Percentiles rank a stretch among this genome's conserved stretches.
These are phyloP conservation scores for Hypothenemus hampei DNA, from an alignment of 1,140 invertebrate species.

Conservation along the genomic window DNA sequence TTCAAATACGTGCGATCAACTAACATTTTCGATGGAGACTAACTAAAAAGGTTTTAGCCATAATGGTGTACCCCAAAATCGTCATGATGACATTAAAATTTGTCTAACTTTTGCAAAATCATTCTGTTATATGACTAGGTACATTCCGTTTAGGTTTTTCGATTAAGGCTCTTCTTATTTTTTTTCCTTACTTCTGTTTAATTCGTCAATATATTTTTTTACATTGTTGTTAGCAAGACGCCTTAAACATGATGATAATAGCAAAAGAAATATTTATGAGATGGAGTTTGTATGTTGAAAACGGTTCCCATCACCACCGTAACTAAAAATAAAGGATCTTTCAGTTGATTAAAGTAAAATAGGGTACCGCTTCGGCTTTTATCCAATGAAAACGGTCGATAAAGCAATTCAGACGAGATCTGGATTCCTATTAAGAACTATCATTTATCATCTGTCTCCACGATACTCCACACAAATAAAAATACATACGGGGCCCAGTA, in stretches of 20 bases:
- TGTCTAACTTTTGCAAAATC: constrained; percentile 23
- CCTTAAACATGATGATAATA: too few relatives aligned
- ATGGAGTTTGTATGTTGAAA: constrained; percentile 19
- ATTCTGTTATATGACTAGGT: constrained; percentile 15
- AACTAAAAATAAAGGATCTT: constrained; percentile 29
- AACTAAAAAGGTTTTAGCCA: constrained; percentile 16
- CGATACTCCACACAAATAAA: constrained; percentile 34
- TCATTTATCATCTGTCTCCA: constrained; percentile 42
- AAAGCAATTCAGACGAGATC: constrained; percentile 35
- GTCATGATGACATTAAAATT: constrained; percentile 29
- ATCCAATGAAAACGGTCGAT: constrained; percentile 36
- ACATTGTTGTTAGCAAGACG: too few relatives aligned
- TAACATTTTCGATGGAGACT: constrained; percentile 20
- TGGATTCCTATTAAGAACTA: constrained; percentile 39
- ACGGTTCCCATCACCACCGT: constrained; percentile 22
- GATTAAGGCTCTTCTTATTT: too few relatives aligned
- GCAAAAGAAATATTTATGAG: constrained; percentile 1
- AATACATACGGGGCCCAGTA: constrained; percentile 25
- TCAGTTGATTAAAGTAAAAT: constrained; percentile 36
- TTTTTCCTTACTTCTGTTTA: too few relatives aligned
- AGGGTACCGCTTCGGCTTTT: constrained; percentile 33
- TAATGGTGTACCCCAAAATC: constrained; percentile 17
- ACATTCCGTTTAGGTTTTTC: too few relatives aligned
- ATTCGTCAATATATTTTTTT: too few relatives aligned
- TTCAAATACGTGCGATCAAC: constrained; percentile 11